Base-by-base conservation (phyloP, 2,797 vertebrate genomes). In the Diplodus puntazzo region DNA sequence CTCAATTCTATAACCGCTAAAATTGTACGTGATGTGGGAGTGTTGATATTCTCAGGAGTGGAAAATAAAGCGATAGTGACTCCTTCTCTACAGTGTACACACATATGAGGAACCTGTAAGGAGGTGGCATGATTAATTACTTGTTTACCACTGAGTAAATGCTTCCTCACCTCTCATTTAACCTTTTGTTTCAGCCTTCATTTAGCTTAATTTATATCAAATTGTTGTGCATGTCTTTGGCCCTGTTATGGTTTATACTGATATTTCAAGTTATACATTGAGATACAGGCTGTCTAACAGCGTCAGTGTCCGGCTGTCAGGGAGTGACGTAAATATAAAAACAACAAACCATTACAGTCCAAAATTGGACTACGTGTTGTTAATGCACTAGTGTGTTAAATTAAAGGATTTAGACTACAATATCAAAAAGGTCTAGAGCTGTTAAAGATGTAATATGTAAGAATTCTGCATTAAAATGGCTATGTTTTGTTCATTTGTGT, bases 81-180 rank as follows among this genome's bases (percentile, higher is more conserved):
- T 80, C 20, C 16, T 70, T 71, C 63, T 71, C 58, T 23, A 57
- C 27, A 80, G 27, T 70, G 75, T 73, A 64, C 57, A 46, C 45
- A 59, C 25, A 72, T 65, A 72, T 79, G 62, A 83, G 52, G 67
- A 76, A 79, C 53, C 43, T 76, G 53, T 73, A 50, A 62, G 67
- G 62, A 78, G 49, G 77, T 72, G 67, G 71, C 62, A 69, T 90
- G 87, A 92, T 85, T 83, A 87, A 92, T 92, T 83, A 79, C 69
- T 88, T 91, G 87, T 93, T 92, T 92, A 89, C 80, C 55, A 54
- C 60, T 77, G 78, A 85, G 59, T 83, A 82, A 91, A 87, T 73
- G 61, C 79, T 84, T 59, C 64, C 78, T 87, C 67, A 65, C 69
- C 73, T 77, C 68, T 74, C 71, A 61, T 86, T 89, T 87, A 89